Base-by-base conservation (phyloP, 2,888 invertebrate species). In the Cacoxenus indagator region DNA sequence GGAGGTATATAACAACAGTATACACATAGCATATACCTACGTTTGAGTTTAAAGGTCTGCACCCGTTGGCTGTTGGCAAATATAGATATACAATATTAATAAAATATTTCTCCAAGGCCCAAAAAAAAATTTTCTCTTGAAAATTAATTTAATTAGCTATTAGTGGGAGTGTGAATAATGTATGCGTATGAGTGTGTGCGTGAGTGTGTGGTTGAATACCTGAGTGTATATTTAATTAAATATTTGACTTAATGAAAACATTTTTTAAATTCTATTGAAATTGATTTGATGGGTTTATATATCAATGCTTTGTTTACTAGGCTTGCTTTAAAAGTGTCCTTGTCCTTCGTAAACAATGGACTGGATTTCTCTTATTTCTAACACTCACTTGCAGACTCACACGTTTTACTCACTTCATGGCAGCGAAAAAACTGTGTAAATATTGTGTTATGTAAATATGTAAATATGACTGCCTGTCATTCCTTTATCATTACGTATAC, bases 1-100 rank as follows among this genome's bases (percentile, higher is more conserved):
- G 61, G 6, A 61, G 29, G 61, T 29, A 51, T 17, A 48, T 8
- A 17, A 26, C 65, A 22, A 46, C 27, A 48, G 45, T 46, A 45
- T 22, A 26, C 45, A 43, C 17, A n/a, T 5, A 17, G 14, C 17
- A 11, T 51, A 29, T 64, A 22, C 19, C 2, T 51, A 17, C 2
- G 19, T 24, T 62, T 62, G 43, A n/a, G 19, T 46, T 62, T 43
- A 24, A 55, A 55, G 14, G 54, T 59, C 22, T 59, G 67, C 75
- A 64, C 67, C 70, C 70, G 69, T 45, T 59, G 73, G 29, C 67
- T 67, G 71, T 37, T 67, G 67, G 57, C 71, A 69, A 68, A 69
- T 74, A 77, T 81, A 83, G 82, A 74, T 76, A 75, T n/a, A n/a
- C n/a, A n/a, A n/a, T 81, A 82, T 83, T 76, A 84, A 82, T 83